Conservation (phyloP, 2,113 vertebrate species). For the Phylloscopus trochiloides region DNA sequence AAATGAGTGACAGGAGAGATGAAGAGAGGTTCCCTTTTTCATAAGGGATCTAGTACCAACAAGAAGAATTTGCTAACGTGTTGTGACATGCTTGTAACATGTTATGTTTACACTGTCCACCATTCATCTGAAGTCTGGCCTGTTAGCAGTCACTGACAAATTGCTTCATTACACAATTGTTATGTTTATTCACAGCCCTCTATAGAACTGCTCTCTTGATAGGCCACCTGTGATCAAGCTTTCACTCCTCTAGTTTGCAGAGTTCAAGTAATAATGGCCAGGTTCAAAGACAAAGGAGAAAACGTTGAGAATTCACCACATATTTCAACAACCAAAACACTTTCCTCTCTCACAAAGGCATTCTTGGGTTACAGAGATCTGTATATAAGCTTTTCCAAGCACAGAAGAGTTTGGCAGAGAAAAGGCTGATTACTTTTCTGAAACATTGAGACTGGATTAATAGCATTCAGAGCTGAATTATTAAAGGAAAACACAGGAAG, state of each 20-base stretch:
- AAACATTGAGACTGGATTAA: neutral
- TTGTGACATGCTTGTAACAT: neutral
- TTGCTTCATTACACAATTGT: neutral
- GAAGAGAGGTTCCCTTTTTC: neutral
- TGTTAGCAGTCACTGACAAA: neutral
- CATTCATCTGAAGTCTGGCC: neutral
- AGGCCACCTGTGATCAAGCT: neutral
- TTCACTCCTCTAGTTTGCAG: neutral
- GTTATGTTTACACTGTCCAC: neutral
- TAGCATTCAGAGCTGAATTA: neutral
- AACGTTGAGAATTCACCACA: neutral
- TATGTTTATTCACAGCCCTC: neutral
- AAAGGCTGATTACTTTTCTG: neutral
- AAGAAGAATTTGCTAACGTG: neutral
- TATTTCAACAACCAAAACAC: neutral
- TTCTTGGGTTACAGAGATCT: neutral
- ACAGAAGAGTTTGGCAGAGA: neutral
- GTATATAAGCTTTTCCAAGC: neutral
- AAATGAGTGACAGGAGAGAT: neutral
- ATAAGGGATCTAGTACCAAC: neutral
- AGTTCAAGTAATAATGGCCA: neutral
- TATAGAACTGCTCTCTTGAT: neutral
- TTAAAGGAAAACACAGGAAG: neutral
- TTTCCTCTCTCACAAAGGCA: neutral
- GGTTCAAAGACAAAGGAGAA: neutral